Evolutionary conservation across 2,888 invertebrate genomes (phyloP).

Genomic region (Oxycera nigricornis): DNA sequence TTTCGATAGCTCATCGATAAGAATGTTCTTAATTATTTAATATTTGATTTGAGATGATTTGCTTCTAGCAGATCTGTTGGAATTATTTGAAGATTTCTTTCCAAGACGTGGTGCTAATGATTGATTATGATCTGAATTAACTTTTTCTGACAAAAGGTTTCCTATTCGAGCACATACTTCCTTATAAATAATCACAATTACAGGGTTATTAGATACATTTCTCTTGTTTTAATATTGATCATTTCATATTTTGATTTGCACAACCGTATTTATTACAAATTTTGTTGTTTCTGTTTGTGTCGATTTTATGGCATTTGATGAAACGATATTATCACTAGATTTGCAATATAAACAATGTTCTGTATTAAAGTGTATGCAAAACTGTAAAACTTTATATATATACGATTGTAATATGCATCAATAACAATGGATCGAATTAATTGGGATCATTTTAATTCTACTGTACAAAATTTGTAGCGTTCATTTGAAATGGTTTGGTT

Average conservation of each 20-base stretch:
- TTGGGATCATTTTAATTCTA: conserved; percentile 24
- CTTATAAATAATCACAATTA: too few relatives aligned
- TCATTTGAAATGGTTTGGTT: conserved; percentile 14
- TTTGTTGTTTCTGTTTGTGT: neutral
- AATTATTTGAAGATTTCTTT: too few relatives aligned
- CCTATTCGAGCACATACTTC: too few relatives aligned
- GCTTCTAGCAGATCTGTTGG: neutral
- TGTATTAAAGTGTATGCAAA: neutral
- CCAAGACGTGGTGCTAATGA: too few relatives aligned
- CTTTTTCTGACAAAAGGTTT: too few relatives aligned
- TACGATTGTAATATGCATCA: neutral
- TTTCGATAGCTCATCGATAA: neutral
- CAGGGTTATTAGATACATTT: neutral
- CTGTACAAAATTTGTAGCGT: conserved; percentile 24
- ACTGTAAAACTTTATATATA: neutral
- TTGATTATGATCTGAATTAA: too few relatives aligned
- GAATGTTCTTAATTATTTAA: neutral
- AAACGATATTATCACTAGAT: conserved; percentile 9
- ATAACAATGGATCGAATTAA: neutral
- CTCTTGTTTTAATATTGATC: neutral
- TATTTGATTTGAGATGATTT: neutral
- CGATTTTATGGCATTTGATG: conserved; percentile 29
- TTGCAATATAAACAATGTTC: neutral
- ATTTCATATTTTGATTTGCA: neutral
- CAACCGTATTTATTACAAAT: neutral